A percentile compares a stretch with the other conserved stretches of the same genome.
phyloP scores from a whole-genome alignment of 1,140 invertebrate genomes.

The Eciton burchellii region DNA sequence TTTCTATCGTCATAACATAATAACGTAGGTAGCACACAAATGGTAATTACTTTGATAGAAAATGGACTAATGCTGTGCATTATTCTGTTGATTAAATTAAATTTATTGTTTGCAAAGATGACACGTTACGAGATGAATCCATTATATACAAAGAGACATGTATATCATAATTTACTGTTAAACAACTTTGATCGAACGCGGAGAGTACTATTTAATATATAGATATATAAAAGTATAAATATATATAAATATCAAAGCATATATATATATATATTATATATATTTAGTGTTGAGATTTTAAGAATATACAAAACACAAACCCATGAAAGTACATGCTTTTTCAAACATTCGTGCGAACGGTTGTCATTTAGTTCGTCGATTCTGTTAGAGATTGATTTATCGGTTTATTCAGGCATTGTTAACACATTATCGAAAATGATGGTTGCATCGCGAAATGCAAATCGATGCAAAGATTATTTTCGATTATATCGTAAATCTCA shows the following conservation, averaged over 20 bases:
- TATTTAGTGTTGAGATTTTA: constrained; percentile 81
- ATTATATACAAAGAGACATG: constrained; percentile 69
- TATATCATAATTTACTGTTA: constrained; percentile 79
- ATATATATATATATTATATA: constrained; percentile 76
- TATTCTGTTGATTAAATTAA: constrained; percentile 61
- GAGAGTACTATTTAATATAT: constrained; percentile 73
- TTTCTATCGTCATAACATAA: constrained; percentile 57
- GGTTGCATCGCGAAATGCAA: constrained; percentile 9
- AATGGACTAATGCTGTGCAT: constrained; percentile 48
- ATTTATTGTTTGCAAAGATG: constrained; percentile 67
- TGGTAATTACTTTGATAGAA: constrained; percentile 48
- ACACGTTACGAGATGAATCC: constrained; percentile 46
- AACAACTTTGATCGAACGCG: constrained; percentile 68
- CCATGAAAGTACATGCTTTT: constrained; percentile 85
- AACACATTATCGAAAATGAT: constrained; percentile 13
- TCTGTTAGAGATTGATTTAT: constrained; percentile 40
- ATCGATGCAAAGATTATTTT: constrained; percentile 28
- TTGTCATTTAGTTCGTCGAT: constrained; percentile 68
- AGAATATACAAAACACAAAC: constrained; percentile 83
- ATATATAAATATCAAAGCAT: constrained; percentile 76
- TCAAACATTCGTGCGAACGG: constrained; percentile 72
- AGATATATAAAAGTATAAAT: constrained; percentile 72
- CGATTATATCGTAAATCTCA: neutral
- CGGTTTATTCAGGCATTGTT: neutral
- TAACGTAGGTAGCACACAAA: constrained; percentile 19